Evolutionary conservation across 2,797 vertebrate genomes (phyloP).

Genomic region (Nannoperca obscura): DNA sequence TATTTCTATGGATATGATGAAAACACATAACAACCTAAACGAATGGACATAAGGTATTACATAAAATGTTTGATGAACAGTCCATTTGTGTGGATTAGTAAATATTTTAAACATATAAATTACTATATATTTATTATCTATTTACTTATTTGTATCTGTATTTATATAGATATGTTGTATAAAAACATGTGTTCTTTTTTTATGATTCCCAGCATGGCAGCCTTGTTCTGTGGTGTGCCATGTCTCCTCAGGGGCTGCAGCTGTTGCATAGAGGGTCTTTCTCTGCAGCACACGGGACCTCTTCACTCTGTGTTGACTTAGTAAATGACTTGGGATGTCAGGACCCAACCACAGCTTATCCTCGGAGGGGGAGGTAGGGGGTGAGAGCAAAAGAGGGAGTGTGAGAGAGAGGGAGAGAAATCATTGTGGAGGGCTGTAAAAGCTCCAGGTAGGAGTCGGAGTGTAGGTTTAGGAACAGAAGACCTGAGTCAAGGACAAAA

Average conservation of each 20-base stretch:
- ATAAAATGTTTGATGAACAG: conserved; percentile 9
- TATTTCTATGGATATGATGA: neutral
- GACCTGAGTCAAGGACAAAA: conserved; percentile 2
- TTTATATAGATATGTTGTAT: conserved; percentile 27
- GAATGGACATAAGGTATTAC: neutral
- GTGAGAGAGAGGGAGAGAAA: conserved; percentile 45
- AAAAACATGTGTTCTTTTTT: conserved; percentile 35
- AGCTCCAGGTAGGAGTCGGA: conserved; percentile 10
- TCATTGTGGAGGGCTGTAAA: conserved; percentile 38
- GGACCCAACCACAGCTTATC: conserved; percentile 80
- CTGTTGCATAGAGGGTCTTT: conserved; percentile 77
- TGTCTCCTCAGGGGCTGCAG: conserved; percentile 63
- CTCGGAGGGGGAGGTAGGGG: conserved; percentile 47
- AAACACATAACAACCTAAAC: neutral
- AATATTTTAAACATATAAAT: conserved; percentile 34
- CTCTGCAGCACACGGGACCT: conserved; percentile 78
- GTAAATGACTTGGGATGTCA: conserved; percentile 84
- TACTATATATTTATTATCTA: conserved; percentile 17
- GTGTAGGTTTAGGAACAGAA: conserved; percentile 4
- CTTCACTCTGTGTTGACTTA: conserved; percentile 82
- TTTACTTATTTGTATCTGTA: conserved; percentile 14
- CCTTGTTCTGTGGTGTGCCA: conserved; percentile 64
- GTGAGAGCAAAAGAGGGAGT: conserved; percentile 60
- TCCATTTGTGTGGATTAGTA: neutral
- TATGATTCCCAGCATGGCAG: conserved; percentile 59